These are phyloP conservation scores for Rhinophrynus dorsalis DNA, from an alignment of 2,797 vertebrate species.

Conservation along the genomic window DNA sequence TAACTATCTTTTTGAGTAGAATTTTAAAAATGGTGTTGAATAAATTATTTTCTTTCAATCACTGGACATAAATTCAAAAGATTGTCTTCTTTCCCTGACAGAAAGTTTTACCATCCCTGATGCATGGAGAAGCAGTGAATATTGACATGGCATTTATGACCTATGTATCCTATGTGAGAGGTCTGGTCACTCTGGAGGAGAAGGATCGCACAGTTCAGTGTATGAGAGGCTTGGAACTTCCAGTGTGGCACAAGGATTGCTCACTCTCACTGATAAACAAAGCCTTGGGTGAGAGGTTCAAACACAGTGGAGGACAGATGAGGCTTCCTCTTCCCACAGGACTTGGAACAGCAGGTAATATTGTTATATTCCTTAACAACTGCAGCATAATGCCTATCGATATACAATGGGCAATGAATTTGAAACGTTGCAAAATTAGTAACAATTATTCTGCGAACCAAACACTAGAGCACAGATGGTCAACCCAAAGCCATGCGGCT, in stretches of 20 bases:
- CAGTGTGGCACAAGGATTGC: conserved; percentile 72
- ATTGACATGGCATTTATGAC: conserved; percentile 82
- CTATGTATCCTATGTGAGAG: conserved; percentile 67
- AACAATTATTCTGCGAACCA: no score
- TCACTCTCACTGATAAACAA: conserved; percentile 72
- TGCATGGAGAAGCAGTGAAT: conserved; percentile 80
- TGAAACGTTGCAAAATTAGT: no score
- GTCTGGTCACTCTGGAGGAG: conserved; percentile 61
- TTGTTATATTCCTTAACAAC: no score
- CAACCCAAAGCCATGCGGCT: no score
- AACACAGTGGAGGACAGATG: conserved; percentile 73
- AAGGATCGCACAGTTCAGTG: conserved; percentile 74
- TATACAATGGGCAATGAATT: no score
- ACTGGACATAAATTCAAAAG: no score
- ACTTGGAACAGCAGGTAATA: conserved; percentile 73
- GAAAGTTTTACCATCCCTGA: conserved; percentile 74
- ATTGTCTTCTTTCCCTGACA: conserved; percentile 12
- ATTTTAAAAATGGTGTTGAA: no score
- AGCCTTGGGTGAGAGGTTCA: conserved; percentile 71
- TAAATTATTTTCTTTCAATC: no score
- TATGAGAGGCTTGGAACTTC: conserved; percentile 76
- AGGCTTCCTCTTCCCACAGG: conserved; percentile 77
- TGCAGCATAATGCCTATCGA: no score
- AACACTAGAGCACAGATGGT: no score
- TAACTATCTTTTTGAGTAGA: no score